Conservation (phyloP, 2,113 vertebrate genomes). For the Misgurnus mizolepis region DNA sequence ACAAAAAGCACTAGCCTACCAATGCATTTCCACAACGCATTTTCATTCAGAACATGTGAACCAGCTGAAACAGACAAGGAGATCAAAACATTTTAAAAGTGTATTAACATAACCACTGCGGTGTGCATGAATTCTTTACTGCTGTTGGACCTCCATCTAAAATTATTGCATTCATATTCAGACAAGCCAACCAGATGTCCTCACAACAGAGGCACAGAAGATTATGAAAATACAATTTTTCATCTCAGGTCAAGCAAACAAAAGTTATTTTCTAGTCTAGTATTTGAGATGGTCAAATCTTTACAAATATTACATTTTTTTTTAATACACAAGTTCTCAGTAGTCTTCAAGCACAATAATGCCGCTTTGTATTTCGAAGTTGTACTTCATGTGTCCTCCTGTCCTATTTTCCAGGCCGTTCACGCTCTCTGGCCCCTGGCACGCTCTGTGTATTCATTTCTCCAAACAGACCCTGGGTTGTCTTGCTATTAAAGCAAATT, state of each 20-base stretch:
- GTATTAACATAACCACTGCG: slow-evolving; percentile 2
- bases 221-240: neutral
- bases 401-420: slow-evolving; percentile 60
- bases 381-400: slow-evolving; percentile 14
- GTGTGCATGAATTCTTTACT: neutral
- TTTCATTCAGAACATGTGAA: no score
- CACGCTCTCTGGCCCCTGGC: slow-evolving; percentile 63
- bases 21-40: no score
- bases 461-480: slow-evolving; percentile 65
- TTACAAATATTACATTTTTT: neutral
- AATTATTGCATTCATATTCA: slow-evolving; percentile 20
- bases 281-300: no score
- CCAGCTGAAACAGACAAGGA: no score
- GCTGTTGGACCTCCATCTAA: neutral
- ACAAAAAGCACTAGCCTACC: no score
- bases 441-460: slow-evolving; percentile 73
- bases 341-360: slow-evolving; percentile 57
- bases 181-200: neutral
- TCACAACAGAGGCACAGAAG: neutral
- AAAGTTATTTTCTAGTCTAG: neutral
- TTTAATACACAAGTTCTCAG: neutral
- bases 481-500: slow-evolving; percentile 69
- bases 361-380: slow-evolving; percentile 25
- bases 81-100: no score
- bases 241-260: neutral